These are phyloP conservation scores for Sciurus carolinensis DNA, from an alignment of 2,797 vertebrate species.

Conservation along the genomic window DNA sequence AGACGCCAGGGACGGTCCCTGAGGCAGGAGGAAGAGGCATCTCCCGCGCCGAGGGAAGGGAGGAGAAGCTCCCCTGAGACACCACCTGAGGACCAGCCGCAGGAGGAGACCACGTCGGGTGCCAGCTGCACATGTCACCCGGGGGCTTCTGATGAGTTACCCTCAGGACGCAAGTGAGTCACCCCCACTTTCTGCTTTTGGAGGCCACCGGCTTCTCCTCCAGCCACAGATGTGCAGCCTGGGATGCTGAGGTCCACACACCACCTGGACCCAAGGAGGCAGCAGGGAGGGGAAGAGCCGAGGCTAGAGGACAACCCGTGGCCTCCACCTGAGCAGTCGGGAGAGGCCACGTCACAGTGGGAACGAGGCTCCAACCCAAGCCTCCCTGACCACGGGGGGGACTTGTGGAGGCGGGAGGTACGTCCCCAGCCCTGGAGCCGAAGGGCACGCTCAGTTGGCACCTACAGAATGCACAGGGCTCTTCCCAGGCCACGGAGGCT, in stretches of 20 bases:
- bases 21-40: fast-evolving
- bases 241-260: fast-evolving
- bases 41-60: fast-evolving
- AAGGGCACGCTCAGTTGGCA: background rate
- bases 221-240: background rate
- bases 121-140: background rate
- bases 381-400: background rate
- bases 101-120: fast-evolving
- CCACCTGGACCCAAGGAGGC: fast-evolving
- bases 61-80: fast-evolving
- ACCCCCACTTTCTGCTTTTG: background rate
- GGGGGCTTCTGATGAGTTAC: background rate
- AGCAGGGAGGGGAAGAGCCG: fast-evolving
- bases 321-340: background rate
- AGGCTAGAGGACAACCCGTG: fast-evolving
- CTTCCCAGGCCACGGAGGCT: background rate
- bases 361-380: background rate
- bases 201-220: background rate
- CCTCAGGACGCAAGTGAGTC: background rate
- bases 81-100: background rate
- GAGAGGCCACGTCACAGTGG: background rate
- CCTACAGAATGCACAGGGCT: fast-evolving
- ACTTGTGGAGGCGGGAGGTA: background rate
- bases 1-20: fast-evolving
- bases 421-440: fast-evolving